Evolutionary conservation across 2,888 invertebrate genomes (phyloP).

Genomic region (Erebia aethiops): DNA sequence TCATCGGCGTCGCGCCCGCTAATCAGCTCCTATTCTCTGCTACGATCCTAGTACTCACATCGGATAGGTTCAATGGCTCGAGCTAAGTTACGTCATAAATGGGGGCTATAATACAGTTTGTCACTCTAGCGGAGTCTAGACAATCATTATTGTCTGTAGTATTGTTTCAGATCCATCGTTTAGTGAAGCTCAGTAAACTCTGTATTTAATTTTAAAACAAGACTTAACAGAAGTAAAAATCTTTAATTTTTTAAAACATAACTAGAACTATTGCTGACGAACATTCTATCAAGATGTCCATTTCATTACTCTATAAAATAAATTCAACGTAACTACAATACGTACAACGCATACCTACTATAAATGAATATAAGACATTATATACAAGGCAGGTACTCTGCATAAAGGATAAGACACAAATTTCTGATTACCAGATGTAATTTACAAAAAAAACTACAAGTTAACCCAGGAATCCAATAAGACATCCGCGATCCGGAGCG

Average conservation of each 20-base stretch:
- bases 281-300: too few species aligned
- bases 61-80: conserved; percentile 17
- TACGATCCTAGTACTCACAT: conserved; percentile 28
- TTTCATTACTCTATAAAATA: too few species aligned
- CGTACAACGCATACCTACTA: too few species aligned
- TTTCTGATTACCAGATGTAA: conserved; percentile 7
- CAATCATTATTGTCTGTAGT: background rate
- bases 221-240: too few species aligned
- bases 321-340: too few species aligned
- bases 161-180: too few species aligned
- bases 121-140: background rate
- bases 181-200: too few species aligned
- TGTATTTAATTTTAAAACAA: too few species aligned
- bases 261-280: too few species aligned
- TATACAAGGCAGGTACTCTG: background rate
- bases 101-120: background rate
- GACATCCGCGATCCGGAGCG: conserved; percentile 43
- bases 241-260: too few species aligned
- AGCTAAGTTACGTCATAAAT: conserved; percentile 10
- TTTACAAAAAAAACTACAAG: conserved; percentile 24
- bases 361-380: too few species aligned
- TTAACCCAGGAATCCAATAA: conserved; percentile 41
- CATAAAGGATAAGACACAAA: conserved; percentile 2
- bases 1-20: conserved; percentile 62
- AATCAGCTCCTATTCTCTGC: conserved; percentile 62